A percentile compares a stretch with the other conserved stretches of the same genome.
Evolutionary conservation across 1,140 invertebrate species (phyloP).

Genomic region (Ganaspis sp.): DNA sequence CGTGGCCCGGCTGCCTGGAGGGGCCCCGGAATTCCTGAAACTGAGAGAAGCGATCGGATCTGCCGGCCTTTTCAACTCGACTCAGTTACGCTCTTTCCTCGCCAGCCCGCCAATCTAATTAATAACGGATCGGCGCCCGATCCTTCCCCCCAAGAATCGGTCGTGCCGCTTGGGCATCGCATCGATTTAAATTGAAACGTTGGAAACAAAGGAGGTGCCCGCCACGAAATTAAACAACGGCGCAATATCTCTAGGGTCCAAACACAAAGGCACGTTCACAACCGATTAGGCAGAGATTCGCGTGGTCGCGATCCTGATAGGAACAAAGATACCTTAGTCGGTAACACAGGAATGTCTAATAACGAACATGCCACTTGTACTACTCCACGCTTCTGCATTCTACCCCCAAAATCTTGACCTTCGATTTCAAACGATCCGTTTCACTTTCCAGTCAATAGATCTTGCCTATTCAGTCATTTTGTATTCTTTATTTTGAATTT

Average conservation of each 20-base stretch:
- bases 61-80: constrained; percentile 62
- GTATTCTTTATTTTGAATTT: no score
- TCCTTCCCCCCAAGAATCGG: constrained; percentile 50
- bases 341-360: constrained; percentile 70
- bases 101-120: constrained; percentile 69
- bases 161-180: constrained; percentile 53
- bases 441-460: no score
- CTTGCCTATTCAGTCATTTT: no score
- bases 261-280: constrained; percentile 72
- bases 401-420: not conserved
- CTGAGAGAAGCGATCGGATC: constrained; percentile 63
- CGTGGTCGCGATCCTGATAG: constrained; percentile 38
- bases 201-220: constrained; percentile 67
- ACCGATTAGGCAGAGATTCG: constrained; percentile 65
- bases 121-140: constrained; percentile 73
- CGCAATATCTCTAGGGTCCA: constrained; percentile 63
- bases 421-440: no score
- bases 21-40: constrained; percentile 57
- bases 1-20: constrained; percentile 43
- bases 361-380: constrained; percentile 57
- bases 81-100: constrained; percentile 49
- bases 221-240: constrained; percentile 68
- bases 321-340: constrained; percentile 42
- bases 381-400: not conserved
- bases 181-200: constrained; percentile 70